Evolutionary conservation across 2,797 vertebrate genomes (phyloP).

Genomic region (Trichosurus vulpecula): DNA sequence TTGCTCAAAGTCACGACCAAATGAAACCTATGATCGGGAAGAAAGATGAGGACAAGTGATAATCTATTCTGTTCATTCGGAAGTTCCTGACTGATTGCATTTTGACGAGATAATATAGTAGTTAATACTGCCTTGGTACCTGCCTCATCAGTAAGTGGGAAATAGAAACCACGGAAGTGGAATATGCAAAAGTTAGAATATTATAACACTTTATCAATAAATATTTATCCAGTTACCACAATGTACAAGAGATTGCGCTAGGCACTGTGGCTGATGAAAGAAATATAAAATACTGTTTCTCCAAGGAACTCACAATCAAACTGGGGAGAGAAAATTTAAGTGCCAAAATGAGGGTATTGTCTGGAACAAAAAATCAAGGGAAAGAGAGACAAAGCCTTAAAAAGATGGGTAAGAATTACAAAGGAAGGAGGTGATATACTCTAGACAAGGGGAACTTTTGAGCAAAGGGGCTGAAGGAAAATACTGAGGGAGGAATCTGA

Average conservation of each 20-base stretch:
- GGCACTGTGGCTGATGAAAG: background rate
- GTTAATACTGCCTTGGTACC: background rate
- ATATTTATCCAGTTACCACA: background rate
- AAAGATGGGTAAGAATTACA: background rate
- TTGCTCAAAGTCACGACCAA: conserved; percentile 98
- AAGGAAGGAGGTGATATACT: background rate
- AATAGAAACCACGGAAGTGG: background rate
- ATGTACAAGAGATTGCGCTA: background rate
- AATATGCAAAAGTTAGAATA: background rate
- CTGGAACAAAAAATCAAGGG: background rate
- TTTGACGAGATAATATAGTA: background rate
- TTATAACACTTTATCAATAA: background rate
- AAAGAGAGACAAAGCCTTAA: background rate
- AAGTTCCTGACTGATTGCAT: background rate
- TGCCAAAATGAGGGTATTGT: background rate
- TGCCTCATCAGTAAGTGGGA: background rate
- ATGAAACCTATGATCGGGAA: conserved; percentile 90
- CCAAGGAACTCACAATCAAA: background rate
- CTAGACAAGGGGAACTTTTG: background rate
- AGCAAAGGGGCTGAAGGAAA: background rate
- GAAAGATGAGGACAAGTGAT: background rate
- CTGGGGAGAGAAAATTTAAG: background rate
- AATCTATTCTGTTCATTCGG: background rate
- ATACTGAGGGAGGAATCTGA: background rate
- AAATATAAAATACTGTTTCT: background rate